Evolutionary conservation across 2,888 invertebrate genomes (phyloP).

Genomic region (Tinea trinotella): DNA sequence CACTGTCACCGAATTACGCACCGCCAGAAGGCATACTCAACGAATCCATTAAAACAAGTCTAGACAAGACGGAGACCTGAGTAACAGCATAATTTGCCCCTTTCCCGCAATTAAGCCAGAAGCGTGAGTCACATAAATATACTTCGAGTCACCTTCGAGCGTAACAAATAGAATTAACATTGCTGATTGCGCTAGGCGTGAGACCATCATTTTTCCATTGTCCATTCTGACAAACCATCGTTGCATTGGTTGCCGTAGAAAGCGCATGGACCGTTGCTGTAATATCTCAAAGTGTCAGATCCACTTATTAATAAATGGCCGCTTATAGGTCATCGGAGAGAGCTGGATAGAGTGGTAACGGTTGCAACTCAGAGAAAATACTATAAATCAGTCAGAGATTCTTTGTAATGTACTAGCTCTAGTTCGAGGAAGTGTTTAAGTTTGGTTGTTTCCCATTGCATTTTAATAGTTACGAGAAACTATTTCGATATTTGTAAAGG

Average conservation of each 20-base stretch:
- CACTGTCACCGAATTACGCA: neutral
- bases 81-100: conserved; percentile 15
- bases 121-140: conserved; percentile 17
- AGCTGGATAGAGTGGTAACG: conserved; percentile 23
- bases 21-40: neutral
- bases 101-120: conserved; percentile 13
- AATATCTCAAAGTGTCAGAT: conserved; percentile 43
- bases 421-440: conserved; percentile 1
- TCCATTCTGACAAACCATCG: conserved; percentile 19
- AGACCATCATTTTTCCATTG: conserved; percentile 20
- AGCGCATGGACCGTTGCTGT: conserved; percentile 27
- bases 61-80: conserved; percentile 8
- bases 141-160: conserved; percentile 16
- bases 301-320: conserved; percentile 45
- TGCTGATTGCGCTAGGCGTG: conserved; percentile 19
- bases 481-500: neutral
- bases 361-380: conserved; percentile 19
- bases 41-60: conserved; percentile 10
- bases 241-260: conserved; percentile 30
- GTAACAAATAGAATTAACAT: conserved; percentile 19
- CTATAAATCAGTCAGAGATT: conserved; percentile 17
- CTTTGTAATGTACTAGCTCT: conserved; percentile 14
- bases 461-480: conserved; percentile 8
- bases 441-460: conserved; percentile 1
- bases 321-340: conserved; percentile 48